Percentiles rank a stretch among this genome's conserved stretches.
phyloP scores from a whole-genome alignment of 2,888 invertebrate species.

The Hyppa rectilinea region DNA sequence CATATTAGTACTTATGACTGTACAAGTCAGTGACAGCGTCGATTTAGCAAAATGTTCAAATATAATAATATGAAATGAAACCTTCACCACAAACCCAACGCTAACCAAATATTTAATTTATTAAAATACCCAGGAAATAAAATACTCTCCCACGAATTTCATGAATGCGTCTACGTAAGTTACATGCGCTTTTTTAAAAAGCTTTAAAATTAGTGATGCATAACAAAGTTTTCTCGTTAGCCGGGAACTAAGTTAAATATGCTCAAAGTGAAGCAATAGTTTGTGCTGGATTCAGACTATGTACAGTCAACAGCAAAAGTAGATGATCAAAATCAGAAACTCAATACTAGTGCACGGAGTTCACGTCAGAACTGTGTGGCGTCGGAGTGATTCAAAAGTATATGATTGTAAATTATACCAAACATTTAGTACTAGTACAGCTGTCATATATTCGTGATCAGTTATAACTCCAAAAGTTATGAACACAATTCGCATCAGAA shows the following conservation, averaged over 20 bases:
- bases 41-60: background rate
- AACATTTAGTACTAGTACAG: too few relatives aligned
- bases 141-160: slow-evolving; percentile 33
- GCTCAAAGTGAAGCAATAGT: slow-evolving; percentile 58
- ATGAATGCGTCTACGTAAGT: slow-evolving; percentile 52
- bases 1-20: too few relatives aligned
- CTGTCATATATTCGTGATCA: too few relatives aligned
- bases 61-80: background rate
- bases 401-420: too few relatives aligned
- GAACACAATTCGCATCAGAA: too few relatives aligned
- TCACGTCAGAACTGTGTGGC: too few relatives aligned
- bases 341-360: too few relatives aligned
- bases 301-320: too few relatives aligned
- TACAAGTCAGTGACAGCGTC: too few relatives aligned
- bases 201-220: slow-evolving; percentile 64
- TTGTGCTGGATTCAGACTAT: slow-evolving; percentile 43
- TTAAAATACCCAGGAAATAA: slow-evolving; percentile 39
- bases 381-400: too few relatives aligned
- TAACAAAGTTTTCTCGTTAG: slow-evolving; percentile 65
- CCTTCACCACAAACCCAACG: background rate
- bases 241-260: slow-evolving; percentile 57
- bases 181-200: slow-evolving; percentile 56
- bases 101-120: slow-evolving; percentile 27
- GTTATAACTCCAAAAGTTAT: too few relatives aligned
- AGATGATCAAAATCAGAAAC: too few relatives aligned